phyloP scores from a whole-genome alignment of 2,888 invertebrate species.

The Petrophora chlorosata region DNA sequence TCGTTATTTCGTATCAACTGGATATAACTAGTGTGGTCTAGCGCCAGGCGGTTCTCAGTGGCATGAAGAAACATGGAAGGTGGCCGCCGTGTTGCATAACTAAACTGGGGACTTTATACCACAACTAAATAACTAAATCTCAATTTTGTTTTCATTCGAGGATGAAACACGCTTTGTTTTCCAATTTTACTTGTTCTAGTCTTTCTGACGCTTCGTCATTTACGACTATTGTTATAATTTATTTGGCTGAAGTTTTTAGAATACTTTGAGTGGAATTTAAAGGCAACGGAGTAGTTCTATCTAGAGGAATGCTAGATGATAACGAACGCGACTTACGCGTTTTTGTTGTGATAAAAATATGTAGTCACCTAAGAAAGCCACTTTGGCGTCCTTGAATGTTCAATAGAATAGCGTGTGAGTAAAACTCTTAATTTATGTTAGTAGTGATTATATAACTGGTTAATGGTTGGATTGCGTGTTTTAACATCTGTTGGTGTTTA shows the following conservation, averaged over 20 bases:
- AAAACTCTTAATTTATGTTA: background rate
- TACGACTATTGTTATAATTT: background rate
- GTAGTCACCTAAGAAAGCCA: conserved; percentile 3
- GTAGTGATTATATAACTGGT: background rate
- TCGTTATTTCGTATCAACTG: conserved; percentile 56
- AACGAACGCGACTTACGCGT: background rate
- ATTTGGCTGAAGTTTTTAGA: background rate
- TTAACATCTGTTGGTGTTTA: background rate
- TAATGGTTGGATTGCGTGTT: background rate
- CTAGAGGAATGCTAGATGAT: conserved; percentile 4
- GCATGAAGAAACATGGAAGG: conserved; percentile 62
- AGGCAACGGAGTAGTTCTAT: background rate
- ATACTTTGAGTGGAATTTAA: background rate
- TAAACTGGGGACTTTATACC: conserved; percentile 45
- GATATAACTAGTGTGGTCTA: conserved; percentile 58
- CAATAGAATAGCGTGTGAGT: background rate
- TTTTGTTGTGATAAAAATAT: conserved; percentile 2
- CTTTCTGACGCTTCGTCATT: background rate
- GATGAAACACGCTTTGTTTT: conserved; percentile 26
- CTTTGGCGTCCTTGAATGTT: conserved; percentile 5
- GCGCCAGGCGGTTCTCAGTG: conserved; percentile 48
- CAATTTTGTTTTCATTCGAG: conserved; percentile 40
- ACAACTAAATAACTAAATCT: conserved; percentile 31
- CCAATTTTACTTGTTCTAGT: background rate
- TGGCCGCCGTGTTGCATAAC: conserved; percentile 60